These are phyloP conservation scores for Hippoglossus stenolepis DNA, from an alignment of 2,113 vertebrate genomes.

Conservation along the genomic window DNA sequence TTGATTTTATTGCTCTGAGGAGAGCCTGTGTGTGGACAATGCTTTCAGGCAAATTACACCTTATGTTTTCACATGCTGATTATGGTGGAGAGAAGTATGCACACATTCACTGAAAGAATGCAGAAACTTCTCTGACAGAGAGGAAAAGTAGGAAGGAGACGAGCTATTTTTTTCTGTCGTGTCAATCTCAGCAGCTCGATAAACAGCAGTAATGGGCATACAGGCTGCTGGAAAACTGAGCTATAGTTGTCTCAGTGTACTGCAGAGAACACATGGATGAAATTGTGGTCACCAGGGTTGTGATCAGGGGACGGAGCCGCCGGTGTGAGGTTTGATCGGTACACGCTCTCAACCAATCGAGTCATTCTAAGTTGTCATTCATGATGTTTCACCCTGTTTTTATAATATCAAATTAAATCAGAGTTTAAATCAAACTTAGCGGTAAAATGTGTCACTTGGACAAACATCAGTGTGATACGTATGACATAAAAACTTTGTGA, in stretches of 20 bases:
- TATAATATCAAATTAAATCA: no score
- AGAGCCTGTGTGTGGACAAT: conserved; percentile 13
- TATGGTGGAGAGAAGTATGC: conserved; percentile 55
- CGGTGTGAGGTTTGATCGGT: no score
- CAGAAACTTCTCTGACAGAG: conserved; percentile 45
- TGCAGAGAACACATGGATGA: neutral
- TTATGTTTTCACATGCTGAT: conserved; percentile 59
- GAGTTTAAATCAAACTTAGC: no score
- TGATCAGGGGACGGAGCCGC: no score
- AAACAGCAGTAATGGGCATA: neutral
- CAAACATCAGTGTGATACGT: no score
- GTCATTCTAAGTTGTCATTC: no score
- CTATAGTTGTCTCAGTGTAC: neutral
- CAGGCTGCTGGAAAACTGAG: neutral
- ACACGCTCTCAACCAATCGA: no score
- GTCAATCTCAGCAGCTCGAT: conserved; percentile 23
- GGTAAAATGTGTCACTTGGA: no score
- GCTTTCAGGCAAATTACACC: conserved; percentile 63
- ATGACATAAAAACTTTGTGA: no score
- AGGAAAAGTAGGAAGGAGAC: conserved; percentile 22
- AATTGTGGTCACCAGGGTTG: conserved; percentile 1
- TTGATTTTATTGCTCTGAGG: conserved; percentile 1
- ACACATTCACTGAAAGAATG: conserved; percentile 63
- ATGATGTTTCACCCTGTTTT: no score
- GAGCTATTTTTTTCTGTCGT: conserved; percentile 29